phyloP scores from a whole-genome alignment of 1,140 invertebrate genomes.

The Plectrocnemia conspersa region DNA sequence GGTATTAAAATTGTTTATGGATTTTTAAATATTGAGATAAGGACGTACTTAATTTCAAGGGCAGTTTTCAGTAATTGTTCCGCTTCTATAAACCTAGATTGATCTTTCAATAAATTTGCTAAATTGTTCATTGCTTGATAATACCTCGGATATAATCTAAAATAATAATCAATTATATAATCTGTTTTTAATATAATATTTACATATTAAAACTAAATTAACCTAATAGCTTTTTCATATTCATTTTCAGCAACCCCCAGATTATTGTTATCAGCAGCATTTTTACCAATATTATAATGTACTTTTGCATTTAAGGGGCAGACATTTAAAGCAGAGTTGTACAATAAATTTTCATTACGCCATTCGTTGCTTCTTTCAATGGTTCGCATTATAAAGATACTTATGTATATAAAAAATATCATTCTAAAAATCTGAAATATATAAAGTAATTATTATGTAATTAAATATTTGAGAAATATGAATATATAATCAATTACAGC shows the following conservation, averaged over 20 bases:
- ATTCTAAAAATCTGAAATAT: slow-evolving; percentile 22
- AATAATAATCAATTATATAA: slow-evolving; percentile 46
- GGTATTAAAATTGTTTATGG: slow-evolving; percentile 26
- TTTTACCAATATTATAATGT: slow-evolving; percentile 93
- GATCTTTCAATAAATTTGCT: slow-evolving; percentile 85
- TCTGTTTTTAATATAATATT: slow-evolving; percentile 13
- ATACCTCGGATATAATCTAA: slow-evolving; percentile 74
- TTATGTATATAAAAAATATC: slow-evolving; percentile 46
- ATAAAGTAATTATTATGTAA: background rate
- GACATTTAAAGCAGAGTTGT: slow-evolving; percentile 65
- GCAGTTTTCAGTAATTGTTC: slow-evolving; percentile 72
- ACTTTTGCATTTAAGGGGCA: slow-evolving; percentile 92
- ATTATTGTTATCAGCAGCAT: slow-evolving; percentile 71
- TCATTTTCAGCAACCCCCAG: slow-evolving; percentile 63
- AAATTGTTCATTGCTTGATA: slow-evolving; percentile 97
- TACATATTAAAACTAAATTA: slow-evolving; percentile 6
- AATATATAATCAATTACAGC: background rate
- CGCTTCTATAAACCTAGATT: slow-evolving; percentile 67
- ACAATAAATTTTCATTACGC: slow-evolving; percentile 70
- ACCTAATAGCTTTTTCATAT: slow-evolving; percentile 51
- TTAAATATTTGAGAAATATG: background rate
- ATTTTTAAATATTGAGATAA: background rate
- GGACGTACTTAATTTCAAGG: slow-evolving; percentile 63
- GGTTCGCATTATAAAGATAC: slow-evolving; percentile 59
- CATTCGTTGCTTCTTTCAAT: slow-evolving; percentile 72